Conservation (phyloP, 2,113 vertebrate genomes). For the Ammospiza caudacuta region DNA sequence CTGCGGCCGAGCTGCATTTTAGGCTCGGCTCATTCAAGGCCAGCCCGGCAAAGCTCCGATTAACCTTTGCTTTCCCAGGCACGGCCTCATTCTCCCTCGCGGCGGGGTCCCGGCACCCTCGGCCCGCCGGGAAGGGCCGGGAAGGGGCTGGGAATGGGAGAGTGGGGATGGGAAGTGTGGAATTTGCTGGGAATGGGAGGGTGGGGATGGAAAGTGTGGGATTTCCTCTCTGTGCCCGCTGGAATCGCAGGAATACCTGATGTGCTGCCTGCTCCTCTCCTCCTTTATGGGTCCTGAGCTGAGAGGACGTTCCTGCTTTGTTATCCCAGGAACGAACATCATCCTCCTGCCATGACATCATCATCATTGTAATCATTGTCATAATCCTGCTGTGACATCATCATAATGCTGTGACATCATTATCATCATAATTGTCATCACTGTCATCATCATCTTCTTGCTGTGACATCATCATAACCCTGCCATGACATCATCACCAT, state of each 20-base stretch:
- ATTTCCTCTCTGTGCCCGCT: neutral
- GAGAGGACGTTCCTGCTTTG: neutral
- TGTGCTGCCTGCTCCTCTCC: neutral
- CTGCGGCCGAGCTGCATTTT: neutral
- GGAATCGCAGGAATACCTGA: rapidly evolving
- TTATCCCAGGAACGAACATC: rapidly evolving
- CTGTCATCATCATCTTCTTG: too few species aligned
- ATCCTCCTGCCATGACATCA: rapidly evolving
- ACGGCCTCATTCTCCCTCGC: neutral
- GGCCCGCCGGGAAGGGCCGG: neutral
- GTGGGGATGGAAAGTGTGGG: too few species aligned
- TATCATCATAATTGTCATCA: too few species aligned
- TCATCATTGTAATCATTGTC: neutral
- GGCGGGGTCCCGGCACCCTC: neutral
- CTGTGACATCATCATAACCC: neutral
- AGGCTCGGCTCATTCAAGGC: neutral
- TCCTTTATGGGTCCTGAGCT: too few species aligned
- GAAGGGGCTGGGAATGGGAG: neutral
- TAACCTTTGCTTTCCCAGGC: slow-evolving; percentile 17
- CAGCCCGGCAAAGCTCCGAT: neutral
- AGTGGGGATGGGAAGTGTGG: neutral
- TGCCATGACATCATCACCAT: neutral
- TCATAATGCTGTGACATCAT: rapidly evolving
- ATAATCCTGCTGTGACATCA: too few species aligned
- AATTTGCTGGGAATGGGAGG: neutral